Base-by-base conservation (phyloP, 2,888 invertebrate species). In the Platycnemis pennipes region DNA sequence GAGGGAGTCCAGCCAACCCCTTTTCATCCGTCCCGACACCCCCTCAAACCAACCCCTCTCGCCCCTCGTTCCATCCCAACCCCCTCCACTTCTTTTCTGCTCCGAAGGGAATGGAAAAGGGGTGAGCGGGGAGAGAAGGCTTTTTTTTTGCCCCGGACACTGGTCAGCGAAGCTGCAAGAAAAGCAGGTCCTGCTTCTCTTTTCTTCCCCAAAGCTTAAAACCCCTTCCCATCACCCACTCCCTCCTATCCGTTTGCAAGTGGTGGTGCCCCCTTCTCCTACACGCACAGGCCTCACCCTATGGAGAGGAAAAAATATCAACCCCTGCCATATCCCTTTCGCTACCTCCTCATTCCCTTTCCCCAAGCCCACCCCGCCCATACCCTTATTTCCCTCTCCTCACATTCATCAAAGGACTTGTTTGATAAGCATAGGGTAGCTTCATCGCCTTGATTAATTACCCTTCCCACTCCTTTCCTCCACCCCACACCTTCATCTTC, bases 381-480 rank as follows among this genome's bases (percentile, higher is more conserved):
- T 87, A 44, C 87, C 87, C 87, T 87, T 87, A 87, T 87, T 87
- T 87, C 87, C n/a, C 87, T 87, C 87, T 87, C 87, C 91, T 53
- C 91, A 44, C 91, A 63, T 69, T 91, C 91, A 91, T 91, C 91
- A 91, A 91, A 91, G 91, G 91, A 91, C 91, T 91, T 91, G 91
- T 91, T 91, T 91, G 91, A 91, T 91, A 91, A 91, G 91, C 91
- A 91, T 56, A 91, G 91, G 91, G 91, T 63, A 63, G 91, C 91
- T 91, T 91, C 91, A 91, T 91, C 91, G 91, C 91, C 91, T 91
- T 91, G 91, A 91, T 91, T 91, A 91, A 91, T 91, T 91, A 91
- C 91, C 91, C 91, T 91, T 26, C 86, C 86, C 19, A 0, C 85
- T 13, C 85, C 85, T 8, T 42, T 13, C 42, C 86, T 44, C 13